Base-by-base conservation (phyloP, 2,113 vertebrate genomes). In the Thymallus thymallus region DNA sequence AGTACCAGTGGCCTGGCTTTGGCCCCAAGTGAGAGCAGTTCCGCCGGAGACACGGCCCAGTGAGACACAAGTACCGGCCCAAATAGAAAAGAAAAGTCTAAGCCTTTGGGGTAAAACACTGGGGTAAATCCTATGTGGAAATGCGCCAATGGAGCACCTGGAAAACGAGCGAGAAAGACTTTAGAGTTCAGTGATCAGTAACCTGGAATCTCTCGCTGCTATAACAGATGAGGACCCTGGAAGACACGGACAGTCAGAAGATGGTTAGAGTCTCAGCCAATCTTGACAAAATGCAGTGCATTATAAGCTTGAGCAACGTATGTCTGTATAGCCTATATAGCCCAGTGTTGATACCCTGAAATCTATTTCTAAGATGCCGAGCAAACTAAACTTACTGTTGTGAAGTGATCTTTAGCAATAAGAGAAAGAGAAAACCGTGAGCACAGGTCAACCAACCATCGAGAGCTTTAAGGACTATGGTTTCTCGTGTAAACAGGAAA, bases 401-500 rank as follows among this genome's bases (percentile, higher is more conserved):
- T 78, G 29, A 77, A 71, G 73, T 69, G 84, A 76, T 76, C 81
- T 69, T 70, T 48, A 41, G 68, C 64, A 78, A 77, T 72, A 84
- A 78, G 65, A 80, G 61, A 66, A 23, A 23, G 58, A 68, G 80
- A 69, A 81, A 88, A 81, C 48, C 60, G 73, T 71, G 79, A 84
- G 77, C 82, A 51, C 74, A 80, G 82, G 81, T 78, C 74, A 80
- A 73, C 9, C 35, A 41, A 41, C 35, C 35, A 10, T 7, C 2
- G 35, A 78, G 22, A 45, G 82, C 65, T 73, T 77, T 56, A 16
- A 65, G 41, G 75, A 65, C 74, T 68, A 64, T 82, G 77, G 81
- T 81, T 84, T 83, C 79, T 84, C 60, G 32, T 76, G 81, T 85
- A 86, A 85, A 83, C 82, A 84, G 81, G 87, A 86, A 88, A 82